Percentiles rank a stretch among this genome's conserved stretches.
Evolutionary conservation across 2,888 invertebrate species (phyloP).

Genomic region (Caenorhabditis zanzibari): DNA sequence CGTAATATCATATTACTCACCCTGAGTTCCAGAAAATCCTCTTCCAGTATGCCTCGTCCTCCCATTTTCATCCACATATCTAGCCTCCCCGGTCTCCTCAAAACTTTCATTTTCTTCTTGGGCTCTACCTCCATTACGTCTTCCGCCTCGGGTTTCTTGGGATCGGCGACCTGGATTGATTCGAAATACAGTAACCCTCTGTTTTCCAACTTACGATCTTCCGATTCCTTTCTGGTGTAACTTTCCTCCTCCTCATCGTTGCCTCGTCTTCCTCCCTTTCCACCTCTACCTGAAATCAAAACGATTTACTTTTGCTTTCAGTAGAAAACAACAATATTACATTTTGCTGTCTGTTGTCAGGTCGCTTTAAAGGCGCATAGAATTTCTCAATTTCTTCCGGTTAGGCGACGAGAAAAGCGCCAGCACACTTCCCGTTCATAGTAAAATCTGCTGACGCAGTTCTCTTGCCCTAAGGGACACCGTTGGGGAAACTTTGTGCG

Average conservation of each 20-base stretch:
- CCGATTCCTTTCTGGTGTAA: not conserved
- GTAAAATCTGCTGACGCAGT: no score
- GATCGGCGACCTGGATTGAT: not conserved
- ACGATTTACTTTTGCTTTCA: not conserved
- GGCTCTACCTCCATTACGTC: no score
- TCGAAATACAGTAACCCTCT: not conserved
- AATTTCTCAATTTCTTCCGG: no score
- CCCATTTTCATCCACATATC: conserved; percentile 2
- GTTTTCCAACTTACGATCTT: not conserved
- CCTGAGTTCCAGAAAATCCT: not conserved
- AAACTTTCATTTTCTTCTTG: not conserved
- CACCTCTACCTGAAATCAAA: conserved; percentile 16
- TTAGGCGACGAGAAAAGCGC: no score
- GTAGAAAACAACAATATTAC: no score
- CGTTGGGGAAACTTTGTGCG: no score
- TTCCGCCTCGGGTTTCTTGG: not conserved
- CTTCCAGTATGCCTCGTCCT: not conserved
- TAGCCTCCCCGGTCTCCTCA: not conserved
- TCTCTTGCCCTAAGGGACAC: no score
- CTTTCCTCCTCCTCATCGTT: not conserved
- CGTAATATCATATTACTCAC: not conserved
- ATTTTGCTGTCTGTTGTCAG: no score
- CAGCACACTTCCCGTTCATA: no score
- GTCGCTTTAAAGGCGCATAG: no score
- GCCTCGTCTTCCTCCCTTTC: not conserved